phyloP scores from a whole-genome alignment of 1,140 invertebrate genomes.

The Anagrus nilaparvatae region DNA sequence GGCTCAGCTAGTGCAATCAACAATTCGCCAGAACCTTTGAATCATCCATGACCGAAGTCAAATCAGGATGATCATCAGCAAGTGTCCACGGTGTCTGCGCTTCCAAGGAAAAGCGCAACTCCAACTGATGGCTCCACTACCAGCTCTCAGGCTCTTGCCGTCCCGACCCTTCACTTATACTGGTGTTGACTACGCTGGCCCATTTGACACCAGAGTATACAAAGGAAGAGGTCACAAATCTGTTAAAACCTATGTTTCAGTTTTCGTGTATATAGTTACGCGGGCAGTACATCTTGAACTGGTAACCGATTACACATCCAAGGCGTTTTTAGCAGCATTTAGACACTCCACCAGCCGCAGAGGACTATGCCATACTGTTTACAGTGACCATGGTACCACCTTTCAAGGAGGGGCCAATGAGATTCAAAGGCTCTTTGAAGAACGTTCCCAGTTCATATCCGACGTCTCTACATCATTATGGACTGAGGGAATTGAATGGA shows the following conservation, averaged over 20 bases:
- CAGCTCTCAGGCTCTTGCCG: conserved; percentile 11
- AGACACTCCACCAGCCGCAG: conserved; percentile 25
- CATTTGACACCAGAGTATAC: conserved; percentile 19
- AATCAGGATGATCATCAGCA: conserved; percentile 13
- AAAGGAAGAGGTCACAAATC: conserved; percentile 4
- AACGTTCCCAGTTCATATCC: not conserved
- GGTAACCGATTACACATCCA: conserved; percentile 20
- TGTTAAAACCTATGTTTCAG: conserved; percentile 20
- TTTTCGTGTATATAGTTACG: conserved; percentile 16
- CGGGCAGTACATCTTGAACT: conserved; percentile 32
- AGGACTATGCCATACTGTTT: conserved; percentile 18
- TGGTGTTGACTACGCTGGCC: conserved; percentile 28
- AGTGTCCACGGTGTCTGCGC: conserved; percentile 26
- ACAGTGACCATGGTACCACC: conserved; percentile 27
- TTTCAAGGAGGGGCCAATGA: conserved; percentile 16
- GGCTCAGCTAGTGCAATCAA: no score
- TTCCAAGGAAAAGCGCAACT: conserved; percentile 16
- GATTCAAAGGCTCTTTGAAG: not conserved
- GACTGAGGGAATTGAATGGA: no score
- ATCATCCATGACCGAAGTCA: conserved; percentile 17
- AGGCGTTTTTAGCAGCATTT: conserved; percentile 28
- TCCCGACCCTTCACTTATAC: conserved; percentile 20
- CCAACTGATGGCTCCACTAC: conserved; percentile 25
- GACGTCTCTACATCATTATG: no score
- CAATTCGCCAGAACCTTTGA: conserved; percentile 24